Base-by-base conservation (phyloP, 2,888 invertebrate genomes). In the Callyntrura guangdongensis region DNA sequence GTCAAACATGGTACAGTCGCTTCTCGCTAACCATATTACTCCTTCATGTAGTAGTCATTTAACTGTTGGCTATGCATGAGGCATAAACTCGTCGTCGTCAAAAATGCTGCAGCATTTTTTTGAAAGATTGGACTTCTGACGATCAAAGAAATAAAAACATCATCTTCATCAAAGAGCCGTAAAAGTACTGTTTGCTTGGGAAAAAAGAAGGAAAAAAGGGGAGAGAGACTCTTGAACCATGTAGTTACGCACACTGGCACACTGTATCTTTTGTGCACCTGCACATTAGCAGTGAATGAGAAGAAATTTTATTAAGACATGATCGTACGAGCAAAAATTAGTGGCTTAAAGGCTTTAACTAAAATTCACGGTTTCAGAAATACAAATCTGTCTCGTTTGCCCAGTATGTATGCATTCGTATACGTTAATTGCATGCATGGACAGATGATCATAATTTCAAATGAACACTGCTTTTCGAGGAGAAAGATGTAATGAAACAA, bases 291-390 rank as follows among this genome's bases (percentile, higher is more conserved):
- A 49, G 11, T 20, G 49, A 47, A 49, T 49, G 49, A 47, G 74
- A 74, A 74, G 9, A 47, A 74, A 74, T n/a, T n/a, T n/a, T 49
- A 20, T 49, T 49, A 22, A 49, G 74, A 74, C 47, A 22, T 74
- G 74, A 47, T 2, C 49, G 22, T 17, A 72, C 22, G 22, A 22
- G 0, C 17, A 49, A 74, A 49, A 69, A n/a, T 47, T 49, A 20
- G 49, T 72, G 22, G 74, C 74, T 74, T 20, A 12, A 74, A 49
- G 74, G 49, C 6, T 49, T 49, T 9, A 72, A 72, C 11, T 27
- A 72, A 72, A 72, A 17, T 56, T 72, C 69, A 72, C 45, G 69
- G 25, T 45, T 72, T 45, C 14, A 72, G 45, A 72, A 72, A 56
- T 56, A n/a, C n/a, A n/a, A 56, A 45, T 45, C 8, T 45, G 69